Percentiles rank a stretch among this genome's conserved stretches.
These are phyloP conservation scores for Platorchestia sp. DNA, from an alignment of 1,140 invertebrate genomes.

Conservation along the genomic window DNA sequence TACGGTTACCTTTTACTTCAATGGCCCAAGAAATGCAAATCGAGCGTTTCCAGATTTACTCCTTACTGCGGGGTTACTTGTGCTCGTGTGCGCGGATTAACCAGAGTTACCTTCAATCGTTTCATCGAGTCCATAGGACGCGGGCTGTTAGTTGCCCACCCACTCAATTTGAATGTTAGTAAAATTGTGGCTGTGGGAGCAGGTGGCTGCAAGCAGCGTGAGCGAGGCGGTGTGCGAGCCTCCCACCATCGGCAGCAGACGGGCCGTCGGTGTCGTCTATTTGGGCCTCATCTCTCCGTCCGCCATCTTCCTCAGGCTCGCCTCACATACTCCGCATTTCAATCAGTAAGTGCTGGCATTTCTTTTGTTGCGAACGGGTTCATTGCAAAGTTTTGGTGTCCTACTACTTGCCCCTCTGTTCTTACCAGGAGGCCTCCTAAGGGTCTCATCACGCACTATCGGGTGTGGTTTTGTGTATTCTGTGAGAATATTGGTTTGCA, in stretches of 20 bases:
- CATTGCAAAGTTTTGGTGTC: neutral
- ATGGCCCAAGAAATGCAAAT: too few relatives aligned
- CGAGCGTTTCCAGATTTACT: too few relatives aligned
- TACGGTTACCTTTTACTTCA: too few relatives aligned
- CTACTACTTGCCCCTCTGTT: neutral
- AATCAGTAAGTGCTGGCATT: neutral
- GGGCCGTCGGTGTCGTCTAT: slow-evolving; percentile 11
- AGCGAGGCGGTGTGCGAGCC: slow-evolving; percentile 3
- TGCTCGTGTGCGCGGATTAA: neutral
- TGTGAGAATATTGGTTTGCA: neutral
- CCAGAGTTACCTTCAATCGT: too few relatives aligned
- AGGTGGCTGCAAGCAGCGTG: neutral
- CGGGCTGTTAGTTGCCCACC: too few relatives aligned
- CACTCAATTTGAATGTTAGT: neutral
- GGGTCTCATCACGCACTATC: neutral
- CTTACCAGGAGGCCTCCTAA: neutral
- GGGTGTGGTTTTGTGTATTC: neutral
- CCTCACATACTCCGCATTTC: neutral
- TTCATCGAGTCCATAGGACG: too few relatives aligned
- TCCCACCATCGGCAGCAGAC: slow-evolving; percentile 8
- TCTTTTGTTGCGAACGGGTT: neutral
- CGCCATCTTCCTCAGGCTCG: slow-evolving; percentile 41
- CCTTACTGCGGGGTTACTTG: neutral
- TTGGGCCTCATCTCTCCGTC: slow-evolving; percentile 24
- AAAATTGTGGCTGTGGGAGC: neutral